Evolutionary conservation across 1,140 invertebrate genomes (phyloP).

Genomic region (Drosophila persimilis): DNA sequence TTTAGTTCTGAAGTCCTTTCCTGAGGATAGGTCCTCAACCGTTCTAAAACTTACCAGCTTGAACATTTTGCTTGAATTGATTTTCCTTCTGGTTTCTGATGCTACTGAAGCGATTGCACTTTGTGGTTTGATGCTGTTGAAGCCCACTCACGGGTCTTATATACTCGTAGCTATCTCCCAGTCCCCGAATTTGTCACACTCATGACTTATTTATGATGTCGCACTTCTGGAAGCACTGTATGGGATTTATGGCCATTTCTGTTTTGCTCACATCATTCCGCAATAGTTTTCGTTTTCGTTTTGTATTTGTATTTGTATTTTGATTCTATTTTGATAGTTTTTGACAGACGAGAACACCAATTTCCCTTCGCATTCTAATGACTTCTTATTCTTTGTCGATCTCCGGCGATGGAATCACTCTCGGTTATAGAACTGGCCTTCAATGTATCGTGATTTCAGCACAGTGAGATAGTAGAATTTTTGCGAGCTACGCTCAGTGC

Average conservation of each 20-base stretch:
- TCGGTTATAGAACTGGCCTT: conserved; percentile 41
- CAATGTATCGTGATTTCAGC: conserved; percentile 38
- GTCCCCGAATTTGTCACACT: conserved; percentile 26
- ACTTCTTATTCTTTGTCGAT: conserved; percentile 56
- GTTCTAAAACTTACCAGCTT: conserved; percentile 68
- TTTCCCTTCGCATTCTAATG: conserved; percentile 69
- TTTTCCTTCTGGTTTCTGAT: conserved; percentile 38
- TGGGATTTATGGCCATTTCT: conserved; percentile 54
- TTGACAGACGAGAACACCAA: conserved; percentile 35
- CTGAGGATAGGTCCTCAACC: too few species aligned
- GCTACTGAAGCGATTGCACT: conserved; percentile 58
- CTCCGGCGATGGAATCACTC: conserved; percentile 53
- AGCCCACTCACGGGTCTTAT: conserved; percentile 41
- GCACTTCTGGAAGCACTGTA: conserved; percentile 32
- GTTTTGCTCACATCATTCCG: conserved; percentile 45
- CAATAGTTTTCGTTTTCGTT: conserved; percentile 16
- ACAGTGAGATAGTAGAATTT: conserved; percentile 35
- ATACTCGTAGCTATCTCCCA: conserved; percentile 39
- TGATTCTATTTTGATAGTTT: conserved; percentile 52
- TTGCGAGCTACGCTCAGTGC: conserved; percentile 55
- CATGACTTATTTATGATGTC: conserved; percentile 73
- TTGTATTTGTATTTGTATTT: conserved; percentile 17
- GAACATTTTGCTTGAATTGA: conserved; percentile 71
- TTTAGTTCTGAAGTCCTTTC: too few species aligned
- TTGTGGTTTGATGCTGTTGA: conserved; percentile 63